Conservation (phyloP, 2,113 vertebrate species). For the Paracanthobrama guichenoti region DNA sequence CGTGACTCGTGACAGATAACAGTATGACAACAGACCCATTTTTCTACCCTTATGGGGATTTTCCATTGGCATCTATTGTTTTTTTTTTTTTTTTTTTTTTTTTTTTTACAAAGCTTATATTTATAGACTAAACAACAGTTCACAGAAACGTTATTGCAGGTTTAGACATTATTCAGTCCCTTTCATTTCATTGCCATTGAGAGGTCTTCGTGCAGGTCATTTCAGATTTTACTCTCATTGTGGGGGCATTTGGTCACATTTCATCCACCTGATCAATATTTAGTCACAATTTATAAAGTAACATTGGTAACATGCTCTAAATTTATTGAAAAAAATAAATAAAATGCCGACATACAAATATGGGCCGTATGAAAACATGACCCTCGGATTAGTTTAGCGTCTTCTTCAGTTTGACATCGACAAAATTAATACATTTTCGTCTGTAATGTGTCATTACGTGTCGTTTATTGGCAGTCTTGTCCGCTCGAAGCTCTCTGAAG, state of each 20-base stretch:
- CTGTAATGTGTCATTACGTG: not conserved
- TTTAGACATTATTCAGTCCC: not conserved
- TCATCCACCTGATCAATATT: no score
- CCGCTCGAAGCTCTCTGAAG: not conserved
- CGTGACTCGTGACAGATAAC: slow-evolving; percentile 1
- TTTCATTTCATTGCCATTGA: not conserved
- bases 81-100: no score
- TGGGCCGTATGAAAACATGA: slow-evolving; percentile 16
- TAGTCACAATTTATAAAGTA: not conserved
- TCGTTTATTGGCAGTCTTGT: slow-evolving; percentile 14
- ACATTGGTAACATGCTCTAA: slow-evolving; percentile 42
- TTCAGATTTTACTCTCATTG: no score
- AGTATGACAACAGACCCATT: not conserved
- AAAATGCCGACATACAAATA: slow-evolving; percentile 35
- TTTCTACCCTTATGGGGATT: not conserved
- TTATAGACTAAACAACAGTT: not conserved
- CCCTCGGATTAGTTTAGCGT: not conserved
- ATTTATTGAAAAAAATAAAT: slow-evolving; percentile 51
- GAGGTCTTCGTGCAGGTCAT: not conserved
- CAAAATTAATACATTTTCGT: not conserved
- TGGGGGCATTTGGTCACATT: no score
- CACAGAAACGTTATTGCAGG: not conserved
- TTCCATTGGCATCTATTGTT: not conserved
- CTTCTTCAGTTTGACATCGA: not conserved
- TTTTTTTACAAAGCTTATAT: not conserved